A percentile compares a stretch with the other conserved stretches of the same genome.
phyloP scores from a whole-genome alignment of 2,113 vertebrate species.

The Rhipidura dahli region DNA sequence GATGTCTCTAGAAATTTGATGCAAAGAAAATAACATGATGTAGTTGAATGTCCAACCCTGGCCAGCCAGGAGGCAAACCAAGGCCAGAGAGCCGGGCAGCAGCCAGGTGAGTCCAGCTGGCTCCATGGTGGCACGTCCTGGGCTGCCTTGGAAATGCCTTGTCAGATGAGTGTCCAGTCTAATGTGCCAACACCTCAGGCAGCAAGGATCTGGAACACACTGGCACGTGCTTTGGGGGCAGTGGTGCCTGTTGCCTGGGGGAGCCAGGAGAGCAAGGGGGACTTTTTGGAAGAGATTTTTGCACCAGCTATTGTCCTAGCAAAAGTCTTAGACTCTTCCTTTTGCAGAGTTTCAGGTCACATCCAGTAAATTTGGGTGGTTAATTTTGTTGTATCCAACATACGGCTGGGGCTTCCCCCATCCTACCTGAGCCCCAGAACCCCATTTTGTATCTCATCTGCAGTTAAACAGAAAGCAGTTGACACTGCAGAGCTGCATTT shows the following conservation, averaged over 20 bases:
- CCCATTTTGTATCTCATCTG: background rate
- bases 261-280: background rate
- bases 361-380: background rate
- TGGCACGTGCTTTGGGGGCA: background rate
- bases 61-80: background rate
- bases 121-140: rapidly evolving
- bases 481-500: background rate
- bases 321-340: background rate
- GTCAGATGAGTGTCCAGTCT: rapidly evolving
- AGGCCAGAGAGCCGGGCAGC: rapidly evolving
- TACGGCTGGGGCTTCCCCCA: rapidly evolving
- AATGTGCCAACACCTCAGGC: background rate
- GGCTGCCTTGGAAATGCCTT: background rate
- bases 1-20: background rate
- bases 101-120: background rate
- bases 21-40: background rate
- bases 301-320: background rate
- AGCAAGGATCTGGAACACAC: background rate
- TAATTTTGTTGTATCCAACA: background rate
- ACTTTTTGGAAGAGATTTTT: background rate
- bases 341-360: background rate
- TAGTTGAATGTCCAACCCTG: background rate
- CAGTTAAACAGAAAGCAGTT: background rate
- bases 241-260: background rate
- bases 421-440: no score